Conservation (phyloP, 2,888 invertebrate species). For the Notodonta ziczac region DNA sequence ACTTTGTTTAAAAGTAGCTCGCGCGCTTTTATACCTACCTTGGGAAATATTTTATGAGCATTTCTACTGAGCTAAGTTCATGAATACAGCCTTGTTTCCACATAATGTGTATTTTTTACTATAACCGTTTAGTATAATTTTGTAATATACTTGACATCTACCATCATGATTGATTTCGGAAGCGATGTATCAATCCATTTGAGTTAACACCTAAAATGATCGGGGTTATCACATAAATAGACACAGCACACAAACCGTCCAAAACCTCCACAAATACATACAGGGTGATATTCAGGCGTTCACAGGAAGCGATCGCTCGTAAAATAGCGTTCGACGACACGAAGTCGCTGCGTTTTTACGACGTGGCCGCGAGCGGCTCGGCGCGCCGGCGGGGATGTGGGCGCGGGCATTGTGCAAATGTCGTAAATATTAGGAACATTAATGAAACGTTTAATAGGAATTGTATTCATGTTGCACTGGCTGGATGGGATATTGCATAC, state of each 20-base stretch:
- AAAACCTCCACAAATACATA: constrained; percentile 1
- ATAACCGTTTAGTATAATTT: too few species aligned
- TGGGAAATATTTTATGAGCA: background rate
- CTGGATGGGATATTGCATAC: background rate
- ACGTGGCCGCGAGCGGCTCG: constrained; percentile 34
- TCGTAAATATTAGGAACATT: constrained; percentile 53
- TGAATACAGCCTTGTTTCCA: too few species aligned
- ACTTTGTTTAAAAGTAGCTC: constrained; percentile 25
- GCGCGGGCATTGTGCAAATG: constrained; percentile 39
- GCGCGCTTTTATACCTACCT: constrained; percentile 5
- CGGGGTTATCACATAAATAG: background rate
- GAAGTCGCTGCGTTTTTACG: constrained; percentile 48
- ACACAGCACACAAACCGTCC: constrained; percentile 2
- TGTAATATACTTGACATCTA: too few species aligned
- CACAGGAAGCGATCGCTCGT: constrained; percentile 61
- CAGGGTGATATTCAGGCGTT: constrained; percentile 40
- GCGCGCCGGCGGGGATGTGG: background rate
- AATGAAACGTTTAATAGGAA: constrained; percentile 26
- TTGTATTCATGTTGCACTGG: constrained; percentile 48
- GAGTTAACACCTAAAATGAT: background rate
- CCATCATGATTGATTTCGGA: too few species aligned
- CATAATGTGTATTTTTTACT: too few species aligned
- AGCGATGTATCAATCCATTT: too few species aligned
- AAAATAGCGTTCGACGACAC: constrained; percentile 51
- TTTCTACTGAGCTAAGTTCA: background rate